Evolutionary conservation across 2,888 invertebrate species (phyloP), one percentile per base, ranked within the genome.

Genomic region (Pecten maximus): DNA sequence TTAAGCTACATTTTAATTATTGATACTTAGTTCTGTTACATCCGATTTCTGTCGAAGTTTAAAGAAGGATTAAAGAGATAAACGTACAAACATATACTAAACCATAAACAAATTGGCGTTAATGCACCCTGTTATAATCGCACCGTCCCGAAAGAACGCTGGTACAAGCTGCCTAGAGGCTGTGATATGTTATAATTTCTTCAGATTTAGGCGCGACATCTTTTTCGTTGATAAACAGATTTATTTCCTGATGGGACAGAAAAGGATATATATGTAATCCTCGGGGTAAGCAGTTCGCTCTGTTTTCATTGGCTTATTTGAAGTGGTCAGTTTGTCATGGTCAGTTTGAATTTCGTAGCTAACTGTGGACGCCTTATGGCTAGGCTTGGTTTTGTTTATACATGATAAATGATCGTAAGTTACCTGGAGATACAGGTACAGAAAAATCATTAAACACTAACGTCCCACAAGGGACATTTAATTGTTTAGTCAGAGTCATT

Each of bases 301-400:
- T 16, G 35, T 74, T 74, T 16, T 74, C 74, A 74, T 74, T 74
- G 74, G 74, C 74, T 74, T 6, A 28, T 74, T 74, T 74, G 74
- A 74, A 74, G 74, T 23, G 74, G 74, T 74, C 74, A 74, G 74
- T 74, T 74, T 74, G 74, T 74, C 74, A 12, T 74, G 74, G 74
- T 74, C 74, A 74, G 74, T 74, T 74, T 74, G 74, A 74, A 35
- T 74, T 74, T 74, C 16, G 4, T 6, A 6, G 28, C 12, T 28
- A 54, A 23, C 2, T 74, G 28, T 12, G 2, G n/a, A 60, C 19
- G 12, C 44, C 44, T 44, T 6, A 44, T 6, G 44, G 12, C 44
- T 44, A n/a, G n/a, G n/a, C n/a, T n/a, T n/a, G n/a, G 48, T 48
- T 2, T 2, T 8, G 48, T 48, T 1, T 8, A 1, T 48, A 48